These are phyloP conservation scores for Nymphalis polychloros DNA, from an alignment of 2,888 invertebrate genomes.

Conservation along the genomic window DNA sequence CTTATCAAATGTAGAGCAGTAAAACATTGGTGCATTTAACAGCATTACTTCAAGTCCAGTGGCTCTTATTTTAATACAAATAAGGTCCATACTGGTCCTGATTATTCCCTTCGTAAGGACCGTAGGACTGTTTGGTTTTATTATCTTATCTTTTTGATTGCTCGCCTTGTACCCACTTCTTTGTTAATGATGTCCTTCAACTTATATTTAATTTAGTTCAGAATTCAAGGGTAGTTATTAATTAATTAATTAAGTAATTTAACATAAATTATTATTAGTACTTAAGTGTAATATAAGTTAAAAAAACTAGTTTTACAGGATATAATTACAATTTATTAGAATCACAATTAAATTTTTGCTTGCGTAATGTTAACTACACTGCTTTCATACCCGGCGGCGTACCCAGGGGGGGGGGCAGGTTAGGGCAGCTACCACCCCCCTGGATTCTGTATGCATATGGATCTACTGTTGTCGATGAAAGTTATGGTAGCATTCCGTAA, in stretches of 20 bases:
- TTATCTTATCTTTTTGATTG: slow-evolving; percentile 33
- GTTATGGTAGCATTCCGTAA: too few species aligned
- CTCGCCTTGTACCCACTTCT: slow-evolving; percentile 29
- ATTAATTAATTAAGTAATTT: slow-evolving; percentile 17
- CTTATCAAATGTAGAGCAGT: slow-evolving; percentile 30
- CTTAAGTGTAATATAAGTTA: background rate
- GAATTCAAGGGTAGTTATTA: slow-evolving; percentile 22
- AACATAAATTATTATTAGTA: slow-evolving; percentile 16
- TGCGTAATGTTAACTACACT: slow-evolving; percentile 5
- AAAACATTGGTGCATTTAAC: slow-evolving; percentile 1
- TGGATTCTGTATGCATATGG: too few species aligned
- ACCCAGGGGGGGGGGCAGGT: too few species aligned
- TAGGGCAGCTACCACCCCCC: too few species aligned
- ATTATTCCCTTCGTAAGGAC: slow-evolving; percentile 7
- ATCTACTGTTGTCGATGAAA: too few species aligned
- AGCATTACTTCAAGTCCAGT: background rate
- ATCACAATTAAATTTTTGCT: slow-evolving; percentile 11
- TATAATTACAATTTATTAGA: slow-evolving; percentile 24
- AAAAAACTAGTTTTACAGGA: slow-evolving; percentile 28
- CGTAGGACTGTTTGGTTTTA: slow-evolving; percentile 26
- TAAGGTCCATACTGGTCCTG: slow-evolving; percentile 6
- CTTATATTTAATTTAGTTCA: slow-evolving; percentile 26
- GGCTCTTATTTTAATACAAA: background rate
- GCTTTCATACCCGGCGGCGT: too few species aligned
- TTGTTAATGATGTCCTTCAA: slow-evolving; percentile 34